These are phyloP conservation scores for Catalaphyllia jardinei DNA, from an alignment of 64 coral and sea anemone species.

Conservation along the genomic window DNA sequence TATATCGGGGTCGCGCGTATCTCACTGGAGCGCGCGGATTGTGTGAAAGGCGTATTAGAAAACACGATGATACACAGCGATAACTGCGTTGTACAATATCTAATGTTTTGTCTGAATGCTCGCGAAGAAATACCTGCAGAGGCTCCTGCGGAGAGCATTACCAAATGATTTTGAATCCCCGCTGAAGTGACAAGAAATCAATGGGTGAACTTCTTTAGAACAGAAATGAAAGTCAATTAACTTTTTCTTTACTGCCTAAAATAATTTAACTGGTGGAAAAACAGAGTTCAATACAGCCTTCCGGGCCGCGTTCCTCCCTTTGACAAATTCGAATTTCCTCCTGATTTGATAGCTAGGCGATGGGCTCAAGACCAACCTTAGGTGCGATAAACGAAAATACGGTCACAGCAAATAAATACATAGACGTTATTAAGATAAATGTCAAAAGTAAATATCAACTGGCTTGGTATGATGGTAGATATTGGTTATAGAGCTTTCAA, in stretches of 20 bases:
- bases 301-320: background rate
- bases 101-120: background rate
- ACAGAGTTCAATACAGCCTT: background rate
- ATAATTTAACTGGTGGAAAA: background rate
- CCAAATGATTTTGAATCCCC: slow-evolving; percentile 25
- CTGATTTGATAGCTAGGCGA: background rate
- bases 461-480: background rate
- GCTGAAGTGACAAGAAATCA: slow-evolving; percentile 9
- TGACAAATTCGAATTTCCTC: background rate
- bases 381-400: background rate
- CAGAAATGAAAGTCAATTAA: slow-evolving; percentile 42
- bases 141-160: background rate
- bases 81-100: background rate
- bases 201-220: background rate
- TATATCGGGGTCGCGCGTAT: background rate
- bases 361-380: background rate
- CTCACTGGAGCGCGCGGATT: background rate
- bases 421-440: background rate
- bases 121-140: background rate
- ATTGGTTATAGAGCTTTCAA: background rate
- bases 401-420: background rate
- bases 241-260: slow-evolving; percentile 7
- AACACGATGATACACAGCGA: background rate
- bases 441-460: background rate
- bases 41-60: background rate